Conservation (phyloP, 1,140 invertebrate genomes). For the Phocides pigmalion region DNA sequence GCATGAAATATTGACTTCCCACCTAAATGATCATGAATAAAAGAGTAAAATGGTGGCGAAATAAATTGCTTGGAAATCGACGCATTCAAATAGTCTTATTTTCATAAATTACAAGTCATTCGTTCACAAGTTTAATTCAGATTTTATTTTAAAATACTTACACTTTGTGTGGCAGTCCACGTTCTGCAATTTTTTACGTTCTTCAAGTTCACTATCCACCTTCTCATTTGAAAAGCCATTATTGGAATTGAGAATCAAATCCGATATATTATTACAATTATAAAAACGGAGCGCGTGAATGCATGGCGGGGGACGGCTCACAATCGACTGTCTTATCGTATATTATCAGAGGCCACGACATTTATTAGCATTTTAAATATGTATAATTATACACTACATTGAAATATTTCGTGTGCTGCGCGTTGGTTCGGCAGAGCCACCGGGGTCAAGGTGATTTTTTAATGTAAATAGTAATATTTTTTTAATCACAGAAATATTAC, state of each 20-base stretch:
- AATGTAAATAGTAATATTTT: too few relatives aligned
- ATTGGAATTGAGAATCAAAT: constrained; percentile 37
- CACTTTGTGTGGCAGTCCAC: constrained; percentile 45
- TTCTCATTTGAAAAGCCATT: constrained; percentile 63
- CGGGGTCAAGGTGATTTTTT: constrained; percentile 38
- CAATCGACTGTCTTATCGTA: constrained; percentile 63
- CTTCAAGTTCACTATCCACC: constrained; percentile 51
- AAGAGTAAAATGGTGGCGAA: too few relatives aligned
- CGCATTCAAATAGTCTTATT: too few relatives aligned
- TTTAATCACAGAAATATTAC: too few relatives aligned
- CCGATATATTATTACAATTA: constrained; percentile 30
- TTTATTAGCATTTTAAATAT: constrained; percentile 66
- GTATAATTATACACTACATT: constrained; percentile 48
- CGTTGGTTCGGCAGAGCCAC: constrained; percentile 41
- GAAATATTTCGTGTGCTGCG: constrained; percentile 41
- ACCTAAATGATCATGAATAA: too few relatives aligned
- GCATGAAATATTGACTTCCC: too few relatives aligned
- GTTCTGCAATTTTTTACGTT: constrained; percentile 51
- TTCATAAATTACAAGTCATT: too few relatives aligned
- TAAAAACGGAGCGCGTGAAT: constrained; percentile 17
- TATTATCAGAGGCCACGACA: constrained; percentile 55
- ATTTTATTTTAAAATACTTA: constrained; percentile 52
- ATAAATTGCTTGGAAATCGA: too few relatives aligned
- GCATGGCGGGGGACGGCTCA: constrained; percentile 36
- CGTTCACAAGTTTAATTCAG: too few relatives aligned